Conservation (phyloP, 2,797 vertebrate genomes). For the Pangasius larnaudii region DNA sequence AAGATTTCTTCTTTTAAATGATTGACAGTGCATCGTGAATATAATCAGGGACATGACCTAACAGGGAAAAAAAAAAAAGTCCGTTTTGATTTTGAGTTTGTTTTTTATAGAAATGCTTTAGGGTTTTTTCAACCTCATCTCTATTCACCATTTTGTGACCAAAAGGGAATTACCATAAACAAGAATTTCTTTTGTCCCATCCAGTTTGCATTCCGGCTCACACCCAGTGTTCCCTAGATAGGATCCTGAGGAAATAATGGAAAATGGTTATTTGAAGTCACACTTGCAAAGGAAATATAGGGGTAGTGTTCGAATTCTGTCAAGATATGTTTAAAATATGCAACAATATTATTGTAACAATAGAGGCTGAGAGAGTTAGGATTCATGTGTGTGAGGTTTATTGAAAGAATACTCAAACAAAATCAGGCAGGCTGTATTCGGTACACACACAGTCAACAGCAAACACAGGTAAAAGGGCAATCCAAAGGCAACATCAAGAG, state of each 20-base stretch:
- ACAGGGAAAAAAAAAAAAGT: not conserved
- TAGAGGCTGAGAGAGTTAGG: not conserved
- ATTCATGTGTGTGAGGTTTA: not conserved
- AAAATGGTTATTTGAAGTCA: not conserved
- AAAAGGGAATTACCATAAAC: not conserved
- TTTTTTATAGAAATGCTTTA: not conserved
- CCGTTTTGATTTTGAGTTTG: not conserved
- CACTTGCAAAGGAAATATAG: not conserved
- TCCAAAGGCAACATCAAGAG: not conserved
- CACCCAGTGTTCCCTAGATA: not conserved
- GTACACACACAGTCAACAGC: not conserved
- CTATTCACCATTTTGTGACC: not conserved
- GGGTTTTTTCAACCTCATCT: not conserved
- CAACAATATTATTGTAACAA: not conserved
- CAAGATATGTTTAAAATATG: not conserved
- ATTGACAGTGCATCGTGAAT: not conserved
- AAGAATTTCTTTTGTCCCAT: not conserved
- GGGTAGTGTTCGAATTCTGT: not conserved
- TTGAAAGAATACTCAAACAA: not conserved
- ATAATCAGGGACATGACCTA: not conserved
- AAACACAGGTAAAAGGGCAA: not conserved
- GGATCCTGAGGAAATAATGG: not conserved
- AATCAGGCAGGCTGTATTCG: not conserved
- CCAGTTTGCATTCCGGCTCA: not conserved
- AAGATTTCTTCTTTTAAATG: not conserved